phyloP scores from a whole-genome alignment of 1,140 invertebrate species.

The Cecropterus lyciades region DNA sequence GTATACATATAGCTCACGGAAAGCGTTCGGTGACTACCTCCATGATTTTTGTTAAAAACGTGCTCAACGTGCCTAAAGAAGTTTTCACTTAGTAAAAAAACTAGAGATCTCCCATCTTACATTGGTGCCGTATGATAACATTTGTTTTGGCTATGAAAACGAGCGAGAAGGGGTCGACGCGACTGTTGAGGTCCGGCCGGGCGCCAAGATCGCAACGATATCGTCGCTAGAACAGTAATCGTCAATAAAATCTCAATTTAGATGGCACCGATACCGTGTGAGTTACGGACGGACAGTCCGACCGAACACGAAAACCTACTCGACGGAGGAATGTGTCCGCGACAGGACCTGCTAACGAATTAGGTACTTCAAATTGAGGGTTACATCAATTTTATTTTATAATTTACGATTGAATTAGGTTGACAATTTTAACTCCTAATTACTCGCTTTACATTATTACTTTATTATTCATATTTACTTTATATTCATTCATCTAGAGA shows the following conservation, averaged over 20 bases:
- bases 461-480: no score
- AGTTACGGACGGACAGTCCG: constrained; percentile 78
- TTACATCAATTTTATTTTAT: constrained; percentile 67
- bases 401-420: constrained; percentile 44
- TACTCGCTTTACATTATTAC: constrained; percentile 22
- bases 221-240: constrained; percentile 81
- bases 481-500: no score
- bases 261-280: constrained; percentile 80
- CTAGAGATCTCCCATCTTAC: constrained; percentile 13
- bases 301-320: constrained; percentile 82
- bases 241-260: constrained; percentile 85
- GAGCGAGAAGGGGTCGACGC: constrained; percentile 36
- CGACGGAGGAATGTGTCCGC: constrained; percentile 72
- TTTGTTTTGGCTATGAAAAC: constrained; percentile 40
- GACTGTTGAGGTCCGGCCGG: constrained; percentile 52
- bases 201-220: constrained; percentile 83
- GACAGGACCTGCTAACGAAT: constrained; percentile 80
- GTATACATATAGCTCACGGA: no score
- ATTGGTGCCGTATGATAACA: constrained; percentile 41
- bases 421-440: no score
- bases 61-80: no score
- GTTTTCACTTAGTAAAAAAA: no score
- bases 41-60: no score
- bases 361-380: constrained; percentile 70
- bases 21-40: no score